Evolutionary conservation across 2,113 vertebrate genomes (phyloP).

Genomic region (Apaloderma vittatum): DNA sequence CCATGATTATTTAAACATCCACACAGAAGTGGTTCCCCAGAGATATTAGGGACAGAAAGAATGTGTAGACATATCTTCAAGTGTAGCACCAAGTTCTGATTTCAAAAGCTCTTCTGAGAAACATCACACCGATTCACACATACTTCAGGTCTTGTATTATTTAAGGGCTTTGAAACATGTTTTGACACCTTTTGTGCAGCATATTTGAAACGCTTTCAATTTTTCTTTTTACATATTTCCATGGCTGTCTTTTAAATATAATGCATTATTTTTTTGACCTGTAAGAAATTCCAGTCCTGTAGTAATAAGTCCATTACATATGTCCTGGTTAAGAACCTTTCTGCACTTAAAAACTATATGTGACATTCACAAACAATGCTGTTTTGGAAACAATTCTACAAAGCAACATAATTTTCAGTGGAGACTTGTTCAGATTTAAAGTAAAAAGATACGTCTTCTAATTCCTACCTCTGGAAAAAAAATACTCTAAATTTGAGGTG

Average conservation of each 20-base stretch:
- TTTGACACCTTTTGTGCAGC: background rate
- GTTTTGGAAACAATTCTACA: background rate
- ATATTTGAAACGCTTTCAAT: conserved; percentile 27
- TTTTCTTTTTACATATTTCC: conserved; percentile 24
- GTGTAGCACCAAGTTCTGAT: background rate
- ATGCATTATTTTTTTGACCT: conserved; percentile 2
- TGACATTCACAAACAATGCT: background rate
- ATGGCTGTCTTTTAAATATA: conserved; percentile 46
- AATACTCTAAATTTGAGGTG: background rate
- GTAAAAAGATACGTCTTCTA: background rate
- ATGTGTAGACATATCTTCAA: background rate
- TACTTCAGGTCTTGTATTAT: background rate
- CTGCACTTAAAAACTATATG: background rate
- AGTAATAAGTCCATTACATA: background rate
- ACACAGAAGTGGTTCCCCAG: background rate
- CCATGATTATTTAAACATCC: conserved; percentile 45
- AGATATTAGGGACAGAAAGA: background rate
- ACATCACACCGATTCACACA: no score
- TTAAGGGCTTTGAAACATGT: conserved; percentile 24
- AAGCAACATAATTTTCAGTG: background rate
- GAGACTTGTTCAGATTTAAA: background rate
- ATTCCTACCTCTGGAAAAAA: background rate
- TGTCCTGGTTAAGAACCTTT: background rate
- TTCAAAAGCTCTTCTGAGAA: conserved; percentile 22
- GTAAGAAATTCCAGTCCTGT: background rate